These are phyloP conservation scores for Sisyra terminalis DNA, from an alignment of 2,888 invertebrate genomes.

Conservation along the genomic window DNA sequence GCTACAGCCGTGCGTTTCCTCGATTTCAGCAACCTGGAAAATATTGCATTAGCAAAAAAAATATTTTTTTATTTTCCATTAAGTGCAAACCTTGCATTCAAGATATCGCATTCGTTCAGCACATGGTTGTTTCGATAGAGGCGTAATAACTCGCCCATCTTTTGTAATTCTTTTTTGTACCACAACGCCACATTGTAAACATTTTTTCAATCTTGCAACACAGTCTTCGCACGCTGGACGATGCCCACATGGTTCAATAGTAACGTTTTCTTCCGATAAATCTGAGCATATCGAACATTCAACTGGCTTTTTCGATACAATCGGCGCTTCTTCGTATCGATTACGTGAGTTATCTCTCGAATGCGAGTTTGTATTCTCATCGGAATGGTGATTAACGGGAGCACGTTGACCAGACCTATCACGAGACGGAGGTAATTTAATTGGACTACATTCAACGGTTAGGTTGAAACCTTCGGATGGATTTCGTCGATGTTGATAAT, in stretches of 20 bases:
- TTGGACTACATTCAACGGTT: slow-evolving; percentile 6
- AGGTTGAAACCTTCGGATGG: slow-evolving; percentile 8
- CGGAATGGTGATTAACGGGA: neutral
- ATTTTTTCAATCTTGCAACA: slow-evolving; percentile 60
- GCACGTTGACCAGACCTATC: slow-evolving; percentile 3
- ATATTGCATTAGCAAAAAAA: slow-evolving; percentile 25
- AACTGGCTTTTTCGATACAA: slow-evolving; percentile 24
- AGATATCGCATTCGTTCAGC: slow-evolving; percentile 41
- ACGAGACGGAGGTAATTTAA: neutral
- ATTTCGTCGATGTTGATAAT: slow-evolving; percentile 4
- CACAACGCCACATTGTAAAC: slow-evolving; percentile 43
- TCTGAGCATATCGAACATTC: slow-evolving; percentile 62
- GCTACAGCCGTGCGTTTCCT: slow-evolving; percentile 70
- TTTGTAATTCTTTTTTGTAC: slow-evolving; percentile 38
- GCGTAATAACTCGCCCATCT: slow-evolving; percentile 31
- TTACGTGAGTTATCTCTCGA: neutral
- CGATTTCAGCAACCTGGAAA: slow-evolving; percentile 68
- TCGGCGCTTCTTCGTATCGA: neutral
- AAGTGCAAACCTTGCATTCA: slow-evolving; percentile 5
- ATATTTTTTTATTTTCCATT: slow-evolving; percentile 16
- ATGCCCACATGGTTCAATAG: slow-evolving; percentile 59
- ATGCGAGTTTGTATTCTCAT: neutral
- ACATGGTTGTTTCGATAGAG: slow-evolving; percentile 39
- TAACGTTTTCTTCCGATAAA: slow-evolving; percentile 39
- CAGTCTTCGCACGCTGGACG: slow-evolving; percentile 60